Base-by-base conservation (phyloP, 2,888 invertebrate genomes). In the Aethes cnicana region DNA sequence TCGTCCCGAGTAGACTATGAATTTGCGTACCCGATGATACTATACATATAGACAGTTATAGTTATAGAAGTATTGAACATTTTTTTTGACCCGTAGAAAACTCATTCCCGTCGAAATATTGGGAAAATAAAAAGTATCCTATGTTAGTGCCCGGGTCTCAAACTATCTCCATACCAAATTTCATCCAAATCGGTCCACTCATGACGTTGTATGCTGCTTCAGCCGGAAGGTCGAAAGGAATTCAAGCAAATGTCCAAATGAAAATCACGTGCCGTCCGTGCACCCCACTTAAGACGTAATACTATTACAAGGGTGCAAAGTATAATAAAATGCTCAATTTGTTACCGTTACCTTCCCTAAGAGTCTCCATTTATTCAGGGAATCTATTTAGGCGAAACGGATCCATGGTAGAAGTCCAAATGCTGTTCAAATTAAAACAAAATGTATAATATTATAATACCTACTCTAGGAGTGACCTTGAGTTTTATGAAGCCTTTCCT, bases 241-340 rank as follows among this genome's bases (percentile, higher is more conserved):
- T 23, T 41, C 33, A 28, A 20, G 50, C 25, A 41, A 54, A 50
- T 33, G 50, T 46, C 26, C 46, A 26, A 49, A 53, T 47, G 47
- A 47, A 53, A 46, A 50, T 54, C 50, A 47, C 33, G 49, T 26
- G 41, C 32, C 36, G 32, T 39, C 33, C 33, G 54, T 66, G 66
- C 61, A 68, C 66, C 62, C 59, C 61, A 68, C 66, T 72, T 62
- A 57, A 64, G 62, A 61, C 59, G 66, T 72, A 79, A 83, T 75
- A 72, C 71, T 69, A 81, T 84, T 82, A 80, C 62, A 75, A 68
- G 76, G 79, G 81, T 70, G 67, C 62, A 66, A 44, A 44, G 76
- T 73, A 81, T 80, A 84, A 86, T 84, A 81, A 84, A 80, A 81
- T 71, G 74, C 61, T 67, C 81, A 79, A 83, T 84, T 85, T 76